Base-by-base conservation (phyloP, 2,797 vertebrate genomes). In the Gymnocypris eckloni region DNA sequence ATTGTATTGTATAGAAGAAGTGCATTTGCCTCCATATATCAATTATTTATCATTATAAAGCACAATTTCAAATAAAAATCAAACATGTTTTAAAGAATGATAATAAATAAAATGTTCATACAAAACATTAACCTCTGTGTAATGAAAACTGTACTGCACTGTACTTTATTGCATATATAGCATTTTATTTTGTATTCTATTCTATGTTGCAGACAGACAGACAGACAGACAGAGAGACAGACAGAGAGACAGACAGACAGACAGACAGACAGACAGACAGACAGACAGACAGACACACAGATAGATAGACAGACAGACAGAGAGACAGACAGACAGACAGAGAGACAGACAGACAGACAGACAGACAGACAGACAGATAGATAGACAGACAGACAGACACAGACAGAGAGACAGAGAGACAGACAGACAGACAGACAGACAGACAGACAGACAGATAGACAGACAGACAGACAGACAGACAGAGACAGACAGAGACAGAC, bases 241-340 rank as follows among this genome's bases (percentile, higher is more conserved):
- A 28, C 2, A 33, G 33, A 33, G 0, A 13, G 59, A 64, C 2
- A 16, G 13, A 66, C 6, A 2, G 61, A 64, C 0, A 15, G n/a
- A 64, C 0, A 25, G 11, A 25, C 0, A 0, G n/a, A 13, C 0
- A 28, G 59, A 28, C 0, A 6, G 59, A 64, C 0, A 6, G 11
- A 64, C 0, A 3, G n/a, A 64, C 28, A 13, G n/a, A 28, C 0
- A 9, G 52, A 61, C 4, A 13, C 1, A 25, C 0, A 25, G 22
- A 61, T 0, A 12, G 22, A 61, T 0, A 4, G 56, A 61, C 0
- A 12, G 56, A 25, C 0, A 5, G 6, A 67, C 0, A 12, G 37
- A 48, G 0, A 16, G 39, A 45, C 0, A 25, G 22, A n/a, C 1
- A 73, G 52, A 20, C 2, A 22, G 50, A 33, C 0, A 22, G 73